Percentiles rank a stretch among this genome's conserved stretches.
These are phyloP conservation scores for Phaethornis superciliosus DNA, from an alignment of 2,113 vertebrate genomes.

Conservation along the genomic window DNA sequence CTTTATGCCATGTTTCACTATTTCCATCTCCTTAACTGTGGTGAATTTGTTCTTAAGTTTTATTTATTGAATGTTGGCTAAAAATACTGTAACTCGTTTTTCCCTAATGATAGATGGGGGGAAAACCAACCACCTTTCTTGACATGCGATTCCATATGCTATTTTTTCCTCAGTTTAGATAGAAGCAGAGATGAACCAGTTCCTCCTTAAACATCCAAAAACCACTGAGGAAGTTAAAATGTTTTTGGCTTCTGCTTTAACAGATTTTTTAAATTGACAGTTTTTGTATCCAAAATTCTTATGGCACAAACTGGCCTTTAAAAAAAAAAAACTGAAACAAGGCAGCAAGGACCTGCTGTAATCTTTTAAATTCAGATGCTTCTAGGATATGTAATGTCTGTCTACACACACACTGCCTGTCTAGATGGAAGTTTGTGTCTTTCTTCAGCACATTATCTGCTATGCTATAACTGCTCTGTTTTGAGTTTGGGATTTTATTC, in stretches of 20 bases:
- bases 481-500: neutral
- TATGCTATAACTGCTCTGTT: neutral
- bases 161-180: neutral
- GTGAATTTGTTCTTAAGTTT: neutral
- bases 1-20: neutral
- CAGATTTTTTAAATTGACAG: neutral
- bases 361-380: neutral
- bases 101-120: fast-evolving
- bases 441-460: neutral
- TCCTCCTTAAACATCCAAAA: neutral
- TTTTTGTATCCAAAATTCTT: neutral
- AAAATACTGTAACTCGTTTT: neutral
- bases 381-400: neutral
- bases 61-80: neutral
- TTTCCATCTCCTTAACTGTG: neutral
- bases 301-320: neutral
- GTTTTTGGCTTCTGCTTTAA: neutral
- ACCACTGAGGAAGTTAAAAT: neutral
- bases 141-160: fast-evolving
- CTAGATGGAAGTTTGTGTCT: neutral
- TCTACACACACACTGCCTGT: fast-evolving
- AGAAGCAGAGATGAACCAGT: neutral
- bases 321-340: neutral
- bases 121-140: neutral
- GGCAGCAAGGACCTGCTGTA: neutral